Evolutionary conservation across 2,888 invertebrate genomes (phyloP).

Genomic region (Trissonchulus latispiculum): DNA sequence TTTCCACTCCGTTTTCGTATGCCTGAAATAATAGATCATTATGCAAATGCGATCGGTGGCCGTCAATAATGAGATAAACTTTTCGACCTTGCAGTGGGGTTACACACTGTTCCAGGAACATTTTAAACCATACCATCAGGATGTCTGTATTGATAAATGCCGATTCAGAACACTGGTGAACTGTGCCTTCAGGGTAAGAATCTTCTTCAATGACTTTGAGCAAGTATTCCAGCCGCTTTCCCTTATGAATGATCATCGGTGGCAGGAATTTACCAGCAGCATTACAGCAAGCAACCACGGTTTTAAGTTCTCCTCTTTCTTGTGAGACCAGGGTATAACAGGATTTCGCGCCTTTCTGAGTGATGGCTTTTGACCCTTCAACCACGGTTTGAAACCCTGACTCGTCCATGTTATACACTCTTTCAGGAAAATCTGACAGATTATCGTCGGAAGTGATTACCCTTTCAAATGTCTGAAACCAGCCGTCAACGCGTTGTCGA

Average conservation of each 20-base stretch:
- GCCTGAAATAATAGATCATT: neutral
- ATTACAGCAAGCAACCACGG: conserved; percentile 4
- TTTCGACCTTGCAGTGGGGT: no score
- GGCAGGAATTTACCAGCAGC: conserved; percentile 12
- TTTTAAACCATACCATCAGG: conserved; percentile 1
- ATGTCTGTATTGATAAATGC: conserved; percentile 1
- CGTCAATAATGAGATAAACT: conserved; percentile 5
- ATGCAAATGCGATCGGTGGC: neutral
- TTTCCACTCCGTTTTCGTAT: neutral
- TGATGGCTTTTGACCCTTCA: neutral
- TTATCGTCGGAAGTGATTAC: neutral
- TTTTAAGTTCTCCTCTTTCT: conserved; percentile 3
- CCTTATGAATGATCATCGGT: neutral
- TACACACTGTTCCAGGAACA: conserved; percentile 6
- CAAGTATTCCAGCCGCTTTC: neutral
- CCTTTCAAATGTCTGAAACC: neutral
- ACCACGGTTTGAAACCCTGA: neutral
- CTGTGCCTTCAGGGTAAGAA: conserved; percentile 3
- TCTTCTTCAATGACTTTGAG: neutral
- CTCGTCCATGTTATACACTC: conserved; percentile 13
- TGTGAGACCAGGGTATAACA: neutral
- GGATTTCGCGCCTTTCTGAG: conserved; percentile 3
- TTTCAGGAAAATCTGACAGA: neutral
- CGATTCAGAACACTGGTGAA: neutral
- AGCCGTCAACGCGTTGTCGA: neutral